Base-by-base conservation (phyloP, 2,888 invertebrate species). In the Diplolepis rosae region DNA sequence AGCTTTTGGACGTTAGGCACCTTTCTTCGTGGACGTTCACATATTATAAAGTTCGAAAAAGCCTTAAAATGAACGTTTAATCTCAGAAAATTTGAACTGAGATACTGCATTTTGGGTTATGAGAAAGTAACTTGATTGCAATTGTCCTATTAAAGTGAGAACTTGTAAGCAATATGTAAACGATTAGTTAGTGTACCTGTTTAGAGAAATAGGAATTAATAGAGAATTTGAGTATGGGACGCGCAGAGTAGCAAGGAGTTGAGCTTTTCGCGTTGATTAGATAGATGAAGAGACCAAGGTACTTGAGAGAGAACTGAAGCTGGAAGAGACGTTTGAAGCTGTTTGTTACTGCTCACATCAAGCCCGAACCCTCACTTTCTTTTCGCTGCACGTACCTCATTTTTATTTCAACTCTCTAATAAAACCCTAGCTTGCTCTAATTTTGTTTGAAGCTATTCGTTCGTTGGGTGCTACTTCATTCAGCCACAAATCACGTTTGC, bases 321-420 rank as follows among this genome's bases (percentile, higher is more conserved):
- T 61, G 45, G 45, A 42, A 42, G 42, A 39, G 24, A 35, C 61
- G 35, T 61, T 61, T 61, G 61, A 61, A 61, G 61, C 61, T 61
- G 39, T 61, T 61, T 61, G 61, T 61, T 61, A 27, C 61, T 61
- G 35, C n/a, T 32, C 61, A 6, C 39, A 61, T 39, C 61, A 61
- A 61, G 35, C 39, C 35, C 35, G 39, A 35, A 39, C 61, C 61
- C 39, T 61, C 61, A 27, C 61, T 82, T 77, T 73, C 78, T 70
- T 79, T 84, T 80, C 81, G 71, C 72, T 68, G 80, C 83, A 83
- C 82, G 84, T 84, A 82, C 70, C 82, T 84, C 82, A 84, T 83
- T 84, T 84, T 84, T 82, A 83, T 82, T 82, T 80, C 79, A 78
- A 76, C 78, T 77, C 74, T 76, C 80, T 81, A 82, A 83, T 83